Evolutionary conservation across 2,113 vertebrate species (phyloP).

Genomic region (Heloderma charlesbogerti): DNA sequence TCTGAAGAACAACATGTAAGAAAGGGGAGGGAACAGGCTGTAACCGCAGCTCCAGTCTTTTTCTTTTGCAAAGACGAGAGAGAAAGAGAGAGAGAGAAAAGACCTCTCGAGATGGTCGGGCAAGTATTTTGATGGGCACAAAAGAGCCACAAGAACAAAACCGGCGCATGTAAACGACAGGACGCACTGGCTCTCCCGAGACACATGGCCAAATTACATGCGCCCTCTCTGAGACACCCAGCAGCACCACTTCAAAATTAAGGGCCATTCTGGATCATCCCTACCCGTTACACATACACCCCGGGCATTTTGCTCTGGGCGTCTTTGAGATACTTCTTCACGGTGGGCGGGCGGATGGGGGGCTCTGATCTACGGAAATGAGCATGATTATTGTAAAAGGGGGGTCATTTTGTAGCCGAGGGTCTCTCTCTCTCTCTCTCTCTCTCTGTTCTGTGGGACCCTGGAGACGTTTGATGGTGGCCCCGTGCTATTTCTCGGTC

Average conservation of each 20-base stretch:
- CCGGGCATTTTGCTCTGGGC: not conserved
- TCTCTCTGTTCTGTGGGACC: not conserved
- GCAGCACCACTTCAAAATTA: not conserved
- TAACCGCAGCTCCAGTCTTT: not conserved
- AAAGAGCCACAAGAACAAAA: too few species aligned
- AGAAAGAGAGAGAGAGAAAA: not conserved
- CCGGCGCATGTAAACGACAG: not conserved
- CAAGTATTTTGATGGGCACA: not conserved
- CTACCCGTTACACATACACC: not conserved
- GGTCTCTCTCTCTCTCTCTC: too few species aligned
- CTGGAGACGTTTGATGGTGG: not conserved
- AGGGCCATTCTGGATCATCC: not conserved
- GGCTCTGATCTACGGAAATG: not conserved
- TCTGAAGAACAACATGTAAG: not conserved
- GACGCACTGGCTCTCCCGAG: not conserved
- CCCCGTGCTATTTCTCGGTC: not conserved
- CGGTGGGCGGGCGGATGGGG: not conserved
- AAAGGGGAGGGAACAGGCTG: not conserved
- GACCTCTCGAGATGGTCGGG: too few species aligned
- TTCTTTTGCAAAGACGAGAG: not conserved
- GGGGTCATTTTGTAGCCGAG: not conserved
- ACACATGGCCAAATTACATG: not conserved
- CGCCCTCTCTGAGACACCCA: too few species aligned
- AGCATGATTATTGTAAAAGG: not conserved
- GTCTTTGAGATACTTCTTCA: not conserved